Conservation (phyloP, 2,797 vertebrate species). For the Menidia menidia region DNA sequence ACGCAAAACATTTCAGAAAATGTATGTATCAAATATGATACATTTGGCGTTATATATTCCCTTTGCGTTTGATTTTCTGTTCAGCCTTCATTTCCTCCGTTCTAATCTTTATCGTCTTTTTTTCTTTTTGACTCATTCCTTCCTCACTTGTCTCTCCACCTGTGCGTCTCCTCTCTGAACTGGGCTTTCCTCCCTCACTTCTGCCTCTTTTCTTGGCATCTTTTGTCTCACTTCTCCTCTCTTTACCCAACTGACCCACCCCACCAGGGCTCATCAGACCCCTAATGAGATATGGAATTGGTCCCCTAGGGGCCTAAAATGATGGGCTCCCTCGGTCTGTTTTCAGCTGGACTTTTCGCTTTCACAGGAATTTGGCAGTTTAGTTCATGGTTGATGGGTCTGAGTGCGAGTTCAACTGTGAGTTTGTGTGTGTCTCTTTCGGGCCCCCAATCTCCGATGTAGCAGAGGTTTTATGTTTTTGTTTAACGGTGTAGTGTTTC, state of each 20-base stretch:
- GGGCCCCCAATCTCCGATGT: slow-evolving; percentile 47
- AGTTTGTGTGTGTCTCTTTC: slow-evolving; percentile 18
- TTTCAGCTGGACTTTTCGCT: slow-evolving; percentile 52
- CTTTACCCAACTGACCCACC: slow-evolving; percentile 19
- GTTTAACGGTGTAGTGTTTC: not conserved
- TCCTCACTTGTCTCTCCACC: not conserved
- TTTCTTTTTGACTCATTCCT: not conserved
- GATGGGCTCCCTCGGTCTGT: slow-evolving; percentile 45
- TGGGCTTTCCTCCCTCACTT: not conserved
- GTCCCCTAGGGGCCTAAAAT: slow-evolving; percentile 45
- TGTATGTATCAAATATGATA: no score
- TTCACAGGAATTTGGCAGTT: slow-evolving; percentile 61
- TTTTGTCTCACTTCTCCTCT: slow-evolving; percentile 1
- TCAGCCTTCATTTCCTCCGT: not conserved
- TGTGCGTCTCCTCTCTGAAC: not conserved
- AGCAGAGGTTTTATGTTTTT: not conserved
- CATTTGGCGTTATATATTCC: not conserved
- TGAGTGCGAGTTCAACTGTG: slow-evolving; percentile 11
- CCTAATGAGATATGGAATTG: slow-evolving; percentile 56
- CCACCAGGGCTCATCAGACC: slow-evolving; percentile 23
- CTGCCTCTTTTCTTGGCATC: not conserved
- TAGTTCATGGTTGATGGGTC: slow-evolving; percentile 26
- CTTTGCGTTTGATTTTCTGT: not conserved
- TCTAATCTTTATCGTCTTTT: not conserved
- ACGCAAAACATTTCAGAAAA: no score